Evolutionary conservation across 2,797 vertebrate species (phyloP).

Genomic region (Hoplostethus mediterraneus): DNA sequence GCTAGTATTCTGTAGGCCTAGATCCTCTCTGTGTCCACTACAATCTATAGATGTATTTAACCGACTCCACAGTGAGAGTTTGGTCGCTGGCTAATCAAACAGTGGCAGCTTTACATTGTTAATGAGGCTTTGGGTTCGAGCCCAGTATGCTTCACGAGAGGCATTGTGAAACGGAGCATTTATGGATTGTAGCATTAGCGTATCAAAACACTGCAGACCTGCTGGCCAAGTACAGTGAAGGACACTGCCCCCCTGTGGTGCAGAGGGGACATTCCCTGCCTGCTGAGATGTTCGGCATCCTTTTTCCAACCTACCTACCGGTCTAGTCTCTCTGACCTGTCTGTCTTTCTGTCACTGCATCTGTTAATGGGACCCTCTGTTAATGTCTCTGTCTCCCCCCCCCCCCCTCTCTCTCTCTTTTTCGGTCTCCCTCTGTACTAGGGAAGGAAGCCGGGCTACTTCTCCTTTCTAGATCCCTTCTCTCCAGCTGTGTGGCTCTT

Average conservation of each 20-base stretch:
- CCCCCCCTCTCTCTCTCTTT: neutral
- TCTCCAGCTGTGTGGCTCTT: constrained; percentile 92
- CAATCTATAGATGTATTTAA: constrained; percentile 65
- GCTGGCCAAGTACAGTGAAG: constrained; percentile 44
- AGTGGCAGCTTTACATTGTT: constrained; percentile 75
- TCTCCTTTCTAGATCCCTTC: constrained; percentile 97
- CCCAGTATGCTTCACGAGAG: constrained; percentile 59
- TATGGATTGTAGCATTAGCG: constrained; percentile 73
- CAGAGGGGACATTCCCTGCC: constrained; percentile 28
- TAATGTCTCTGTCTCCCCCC: constrained; percentile 83
- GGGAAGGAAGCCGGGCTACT: constrained; percentile 96
- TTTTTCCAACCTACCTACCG: constrained; percentile 41
- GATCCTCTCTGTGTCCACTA: constrained; percentile 42
- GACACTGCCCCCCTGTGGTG: constrained; percentile 80
- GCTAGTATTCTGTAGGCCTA: neutral
- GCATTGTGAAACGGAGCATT: constrained; percentile 68
- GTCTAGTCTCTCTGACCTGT: constrained; percentile 67
- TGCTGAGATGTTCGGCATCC: constrained; percentile 30
- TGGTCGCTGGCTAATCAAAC: constrained; percentile 44
- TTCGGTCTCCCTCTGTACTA: constrained; percentile 85
- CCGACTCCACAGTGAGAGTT: constrained; percentile 51
- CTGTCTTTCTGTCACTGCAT: constrained; percentile 77
- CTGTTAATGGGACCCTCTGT: constrained; percentile 18
- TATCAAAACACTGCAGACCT: constrained; percentile 69
- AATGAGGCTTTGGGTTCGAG: constrained; percentile 60